These are phyloP conservation scores for Clarias fuscus DNA, from an alignment of 2,797 vertebrate genomes.

Conservation along the genomic window DNA sequence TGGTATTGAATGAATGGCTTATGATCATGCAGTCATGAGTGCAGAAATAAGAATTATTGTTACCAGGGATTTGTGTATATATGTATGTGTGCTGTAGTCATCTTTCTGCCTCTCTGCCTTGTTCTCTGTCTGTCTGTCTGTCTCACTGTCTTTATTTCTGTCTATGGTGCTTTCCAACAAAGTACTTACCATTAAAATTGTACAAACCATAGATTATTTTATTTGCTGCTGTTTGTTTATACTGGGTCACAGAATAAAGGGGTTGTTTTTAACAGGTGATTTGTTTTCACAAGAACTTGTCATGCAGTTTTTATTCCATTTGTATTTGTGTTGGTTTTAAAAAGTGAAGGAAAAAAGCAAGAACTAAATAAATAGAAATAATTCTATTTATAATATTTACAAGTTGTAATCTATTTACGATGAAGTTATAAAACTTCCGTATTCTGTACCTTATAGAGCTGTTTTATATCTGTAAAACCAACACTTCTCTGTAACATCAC, in stretches of 20 bases:
- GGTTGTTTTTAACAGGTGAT: conserved; percentile 47
- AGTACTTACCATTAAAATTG: conserved; percentile 54
- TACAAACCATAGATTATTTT: conserved; percentile 60
- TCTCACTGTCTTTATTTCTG: conserved; percentile 65
- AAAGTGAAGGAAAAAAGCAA: too few relatives aligned
- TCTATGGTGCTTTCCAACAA: conserved; percentile 55
- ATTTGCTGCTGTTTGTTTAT: conserved; percentile 63
- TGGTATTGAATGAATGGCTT: conserved; percentile 71
- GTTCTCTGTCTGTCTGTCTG: conserved; percentile 66
- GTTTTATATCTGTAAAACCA: neutral
- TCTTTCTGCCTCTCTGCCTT: conserved; percentile 62
- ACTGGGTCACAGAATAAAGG: conserved; percentile 78
- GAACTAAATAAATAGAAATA: too few relatives aligned
- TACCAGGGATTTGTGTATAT: conserved; percentile 62
- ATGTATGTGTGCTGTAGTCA: conserved; percentile 62
- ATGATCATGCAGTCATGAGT: conserved; percentile 60
- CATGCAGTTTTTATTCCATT: neutral
- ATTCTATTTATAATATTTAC: too few relatives aligned
- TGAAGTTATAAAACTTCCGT: neutral
- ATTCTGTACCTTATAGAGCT: too few relatives aligned
- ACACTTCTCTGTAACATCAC: neutral
- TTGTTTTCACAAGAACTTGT: conserved; percentile 34
- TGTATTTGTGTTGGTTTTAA: neutral
- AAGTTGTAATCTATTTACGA: neutral
- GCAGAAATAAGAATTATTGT: conserved; percentile 49